These are phyloP conservation scores for Haemorhous mexicanus DNA, from an alignment of 2,113 vertebrate genomes.

Conservation along the genomic window DNA sequence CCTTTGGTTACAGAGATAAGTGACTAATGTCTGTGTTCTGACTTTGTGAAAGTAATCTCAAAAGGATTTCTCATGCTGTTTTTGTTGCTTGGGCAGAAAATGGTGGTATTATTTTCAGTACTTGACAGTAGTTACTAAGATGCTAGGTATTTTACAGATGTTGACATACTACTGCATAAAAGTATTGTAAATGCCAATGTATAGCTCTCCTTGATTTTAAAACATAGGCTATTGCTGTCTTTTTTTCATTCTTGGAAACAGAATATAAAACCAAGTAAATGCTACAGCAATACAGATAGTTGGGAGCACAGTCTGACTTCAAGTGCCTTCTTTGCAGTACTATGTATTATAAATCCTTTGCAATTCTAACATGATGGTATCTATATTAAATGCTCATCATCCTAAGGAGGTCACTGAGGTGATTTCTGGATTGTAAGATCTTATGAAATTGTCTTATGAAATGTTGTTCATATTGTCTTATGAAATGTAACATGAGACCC, in stretches of 20 bases:
- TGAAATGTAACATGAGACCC: background rate
- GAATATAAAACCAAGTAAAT: background rate
- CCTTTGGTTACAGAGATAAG: background rate
- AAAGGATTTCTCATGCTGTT: background rate
- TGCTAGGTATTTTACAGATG: background rate
- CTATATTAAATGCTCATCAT: background rate
- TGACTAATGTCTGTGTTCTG: background rate
- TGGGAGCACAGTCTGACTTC: background rate
- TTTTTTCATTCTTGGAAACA: background rate
- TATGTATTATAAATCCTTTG: background rate
- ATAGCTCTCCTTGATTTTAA: background rate
- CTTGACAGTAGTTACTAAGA: background rate
- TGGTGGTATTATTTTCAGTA: background rate
- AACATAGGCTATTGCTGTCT: background rate
- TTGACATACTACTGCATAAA: background rate
- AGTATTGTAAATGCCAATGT: background rate
- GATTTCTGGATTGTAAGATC: background rate
- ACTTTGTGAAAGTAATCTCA: background rate
- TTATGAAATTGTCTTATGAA: background rate
- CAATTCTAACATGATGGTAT: background rate
- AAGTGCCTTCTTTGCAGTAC: background rate
- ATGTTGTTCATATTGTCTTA: background rate
- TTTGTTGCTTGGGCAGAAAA: background rate
- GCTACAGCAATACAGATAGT: rapidly evolving
- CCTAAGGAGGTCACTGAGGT: background rate